Conservation (phyloP, 2,113 vertebrate genomes). For the Cyanocitta stelleri region DNA sequence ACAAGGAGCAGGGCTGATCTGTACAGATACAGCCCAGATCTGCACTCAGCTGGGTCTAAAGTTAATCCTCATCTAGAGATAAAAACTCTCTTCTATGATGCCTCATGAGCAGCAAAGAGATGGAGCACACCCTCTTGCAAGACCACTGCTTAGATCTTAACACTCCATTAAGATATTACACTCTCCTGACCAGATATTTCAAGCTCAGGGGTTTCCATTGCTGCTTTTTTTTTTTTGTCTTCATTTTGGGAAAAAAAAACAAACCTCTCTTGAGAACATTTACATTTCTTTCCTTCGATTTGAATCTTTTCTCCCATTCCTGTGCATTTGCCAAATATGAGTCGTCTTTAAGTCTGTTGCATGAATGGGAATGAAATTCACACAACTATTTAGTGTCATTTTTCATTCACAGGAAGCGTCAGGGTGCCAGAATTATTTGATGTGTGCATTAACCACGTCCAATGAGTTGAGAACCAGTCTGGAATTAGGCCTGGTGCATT, state of each 20-base stretch:
- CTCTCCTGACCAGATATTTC: background rate
- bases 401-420: slow-evolving; percentile 8
- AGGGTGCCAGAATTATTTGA: background rate
- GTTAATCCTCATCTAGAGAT: background rate
- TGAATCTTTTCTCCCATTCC: background rate
- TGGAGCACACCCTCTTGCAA: background rate
- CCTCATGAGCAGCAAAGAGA: background rate
- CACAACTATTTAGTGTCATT: background rate
- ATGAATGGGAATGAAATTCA: slow-evolving; percentile 23
- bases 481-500: slow-evolving; percentile 16
- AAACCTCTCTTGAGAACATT: background rate
- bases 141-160: background rate
- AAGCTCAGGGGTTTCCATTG: background rate
- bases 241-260: background rate
- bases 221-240: background rate
- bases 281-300: background rate
- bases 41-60: background rate
- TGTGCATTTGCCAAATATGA: background rate
- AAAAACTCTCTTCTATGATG: background rate
- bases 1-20: background rate
- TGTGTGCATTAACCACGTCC: background rate
- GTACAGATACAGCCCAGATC: background rate
- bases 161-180: background rate
- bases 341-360: background rate
- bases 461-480: background rate